These are phyloP conservation scores for Eidolon helvum DNA, from an alignment of 2,113 vertebrate genomes.

Conservation along the genomic window DNA sequence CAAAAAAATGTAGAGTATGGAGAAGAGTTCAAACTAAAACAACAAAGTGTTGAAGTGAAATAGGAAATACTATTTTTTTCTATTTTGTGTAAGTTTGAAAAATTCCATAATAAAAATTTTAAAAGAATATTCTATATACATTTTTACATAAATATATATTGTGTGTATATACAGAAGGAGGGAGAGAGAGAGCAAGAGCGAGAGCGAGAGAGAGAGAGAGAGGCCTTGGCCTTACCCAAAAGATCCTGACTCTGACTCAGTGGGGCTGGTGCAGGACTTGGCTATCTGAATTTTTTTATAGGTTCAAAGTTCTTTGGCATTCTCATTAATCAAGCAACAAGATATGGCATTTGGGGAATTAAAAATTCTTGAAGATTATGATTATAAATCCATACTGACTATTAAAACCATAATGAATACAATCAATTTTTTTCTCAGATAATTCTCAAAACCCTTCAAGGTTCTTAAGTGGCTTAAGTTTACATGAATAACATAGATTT, in stretches of 20 bases:
- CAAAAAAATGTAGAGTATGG: not conserved
- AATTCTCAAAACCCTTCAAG: constrained; percentile 8
- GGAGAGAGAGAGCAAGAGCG: not conserved
- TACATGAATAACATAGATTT: constrained; percentile 32
- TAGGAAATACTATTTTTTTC: not conserved
- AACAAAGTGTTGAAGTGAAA: not conserved
- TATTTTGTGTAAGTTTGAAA: not conserved
- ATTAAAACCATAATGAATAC: constrained; percentile 2
- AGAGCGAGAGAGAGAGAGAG: not conserved
- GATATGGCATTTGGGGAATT: not conserved
- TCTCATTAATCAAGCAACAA: not conserved
- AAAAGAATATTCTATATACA: not conserved
- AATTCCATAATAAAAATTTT: constrained; percentile 8
- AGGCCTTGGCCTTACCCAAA: not conserved
- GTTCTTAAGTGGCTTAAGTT: constrained; percentile 17
- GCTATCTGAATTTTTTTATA: not conserved
- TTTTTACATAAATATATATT: not conserved
- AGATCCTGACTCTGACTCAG: not conserved
- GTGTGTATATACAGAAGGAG: not conserved
- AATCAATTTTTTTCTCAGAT: not conserved
- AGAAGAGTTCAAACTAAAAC: not conserved
- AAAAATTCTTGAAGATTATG: constrained; percentile 21
- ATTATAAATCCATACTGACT: constrained; percentile 31
- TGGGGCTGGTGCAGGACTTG: not conserved
- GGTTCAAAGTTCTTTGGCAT: not conserved